Conservation (phyloP, 2,888 invertebrate species). For the Caenorhabditis sp. region DNA sequence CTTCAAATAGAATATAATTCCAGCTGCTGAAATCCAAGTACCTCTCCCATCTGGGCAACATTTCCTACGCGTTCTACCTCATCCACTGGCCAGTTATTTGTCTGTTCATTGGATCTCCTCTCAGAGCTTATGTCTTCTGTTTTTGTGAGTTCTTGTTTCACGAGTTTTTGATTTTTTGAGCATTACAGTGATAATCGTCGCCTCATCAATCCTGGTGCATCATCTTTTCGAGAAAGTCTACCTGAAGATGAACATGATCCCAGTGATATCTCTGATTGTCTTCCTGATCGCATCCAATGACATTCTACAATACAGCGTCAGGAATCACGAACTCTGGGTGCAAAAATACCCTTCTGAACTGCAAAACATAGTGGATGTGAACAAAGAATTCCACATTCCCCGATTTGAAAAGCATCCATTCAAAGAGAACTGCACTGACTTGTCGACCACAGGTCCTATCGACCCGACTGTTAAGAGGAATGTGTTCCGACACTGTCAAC, state of each 20-base stretch:
- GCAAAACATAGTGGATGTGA: conserved; percentile 16
- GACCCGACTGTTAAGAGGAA: background rate
- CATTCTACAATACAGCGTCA: conserved; percentile 24
- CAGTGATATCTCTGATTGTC: background rate
- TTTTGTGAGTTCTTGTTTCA: conserved; percentile 6
- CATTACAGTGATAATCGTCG: conserved; percentile 21
- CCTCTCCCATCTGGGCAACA: conserved; percentile 25
- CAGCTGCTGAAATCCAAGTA: conserved; percentile 19
- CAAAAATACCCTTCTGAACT: background rate
- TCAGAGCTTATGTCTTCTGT: conserved; percentile 13
- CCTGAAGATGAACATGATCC: conserved; percentile 2
- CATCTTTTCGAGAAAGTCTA: conserved; percentile 35
- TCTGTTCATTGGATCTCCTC: background rate
- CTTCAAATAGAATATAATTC: background rate
- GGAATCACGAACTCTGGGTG: conserved; percentile 20
- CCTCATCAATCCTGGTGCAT: conserved; percentile 17
- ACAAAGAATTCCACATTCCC: background rate
- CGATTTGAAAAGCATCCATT: background rate
- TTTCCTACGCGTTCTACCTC: conserved; percentile 36
- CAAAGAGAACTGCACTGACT: background rate
- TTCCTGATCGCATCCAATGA: conserved; percentile 12
- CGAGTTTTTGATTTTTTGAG: background rate
- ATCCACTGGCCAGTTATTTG: conserved; percentile 50
- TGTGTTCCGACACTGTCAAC: background rate
- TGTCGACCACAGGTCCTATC: background rate